Conservation (phyloP, 2,888 invertebrate species). For the Volucella bombylans region DNA sequence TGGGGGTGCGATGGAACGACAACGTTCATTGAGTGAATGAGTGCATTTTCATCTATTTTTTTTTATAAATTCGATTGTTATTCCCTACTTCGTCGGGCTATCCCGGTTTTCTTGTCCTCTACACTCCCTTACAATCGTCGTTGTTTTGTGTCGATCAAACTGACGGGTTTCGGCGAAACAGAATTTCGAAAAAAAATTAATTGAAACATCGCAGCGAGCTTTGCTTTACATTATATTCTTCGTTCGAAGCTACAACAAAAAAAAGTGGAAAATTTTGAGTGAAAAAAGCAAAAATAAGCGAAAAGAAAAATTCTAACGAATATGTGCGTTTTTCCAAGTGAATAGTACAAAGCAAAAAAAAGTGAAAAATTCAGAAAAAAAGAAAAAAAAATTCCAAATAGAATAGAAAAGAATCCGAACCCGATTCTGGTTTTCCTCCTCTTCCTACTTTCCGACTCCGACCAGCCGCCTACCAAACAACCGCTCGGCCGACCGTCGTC, state of each 20-base stretch:
- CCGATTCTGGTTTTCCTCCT: conserved; percentile 65
- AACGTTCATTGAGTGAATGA: conserved; percentile 69
- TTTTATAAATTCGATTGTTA: conserved; percentile 4
- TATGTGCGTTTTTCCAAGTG: conserved; percentile 59
- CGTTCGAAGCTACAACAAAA: neutral
- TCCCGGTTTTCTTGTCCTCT: conserved; percentile 49
- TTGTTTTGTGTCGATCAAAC: conserved; percentile 19
- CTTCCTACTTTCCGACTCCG: conserved; percentile 22
- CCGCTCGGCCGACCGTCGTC: conserved; percentile 19
- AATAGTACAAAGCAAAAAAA: conserved; percentile 36
- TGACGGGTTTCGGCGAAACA: conserved; percentile 5
- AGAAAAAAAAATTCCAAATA: conserved; percentile 39
- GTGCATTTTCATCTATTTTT: conserved; percentile 47
- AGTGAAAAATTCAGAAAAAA: conserved; percentile 18
- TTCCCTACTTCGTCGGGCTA: conserved; percentile 39
- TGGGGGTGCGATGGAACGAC: conserved; percentile 70
- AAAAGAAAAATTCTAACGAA: conserved; percentile 49
- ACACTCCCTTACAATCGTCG: conserved; percentile 30
- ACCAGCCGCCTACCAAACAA: neutral
- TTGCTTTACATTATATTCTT: conserved; percentile 40
- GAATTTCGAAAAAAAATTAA: conserved; percentile 6
- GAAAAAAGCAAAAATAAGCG: conserved; percentile 23
- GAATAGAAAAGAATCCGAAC: conserved; percentile 42
- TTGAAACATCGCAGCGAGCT: conserved; percentile 38
- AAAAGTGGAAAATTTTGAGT: conserved; percentile 58